phyloP scores from a whole-genome alignment of 2,113 vertebrate species.

The Ellobius talpinus region DNA sequence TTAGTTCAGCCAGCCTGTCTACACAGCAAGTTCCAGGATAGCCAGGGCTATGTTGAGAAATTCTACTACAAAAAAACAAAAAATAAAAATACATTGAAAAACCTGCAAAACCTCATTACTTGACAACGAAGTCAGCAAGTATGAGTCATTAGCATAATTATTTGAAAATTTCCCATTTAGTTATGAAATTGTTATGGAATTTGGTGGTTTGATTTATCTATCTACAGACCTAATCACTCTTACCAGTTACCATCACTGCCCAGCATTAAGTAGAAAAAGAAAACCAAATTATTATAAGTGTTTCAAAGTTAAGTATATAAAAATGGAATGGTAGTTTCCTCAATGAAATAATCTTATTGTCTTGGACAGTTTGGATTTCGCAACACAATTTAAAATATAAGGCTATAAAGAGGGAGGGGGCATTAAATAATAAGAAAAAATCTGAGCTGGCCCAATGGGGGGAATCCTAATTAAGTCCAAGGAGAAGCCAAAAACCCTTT shows the following conservation, averaged over 20 bases:
- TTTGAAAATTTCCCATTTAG: not conserved
- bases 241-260: not conserved
- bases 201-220: not conserved
- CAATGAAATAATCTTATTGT: slow-evolving; percentile 24
- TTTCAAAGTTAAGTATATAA: not conserved
- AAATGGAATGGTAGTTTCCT: not conserved
- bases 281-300: not conserved
- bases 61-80: not conserved
- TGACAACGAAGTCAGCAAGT: slow-evolving; percentile 2
- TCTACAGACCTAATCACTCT: not conserved
- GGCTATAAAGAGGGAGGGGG: not conserved
- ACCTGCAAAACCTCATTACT: not conserved
- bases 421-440: slow-evolving; percentile 29
- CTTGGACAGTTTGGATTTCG: not conserved
- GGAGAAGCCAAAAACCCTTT: not conserved
- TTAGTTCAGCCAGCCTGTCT: not conserved
- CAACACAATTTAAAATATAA: not conserved
- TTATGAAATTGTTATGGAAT: not conserved
- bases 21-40: not conserved
- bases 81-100: not conserved
- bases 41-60: not conserved
- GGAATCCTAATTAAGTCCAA: not conserved
- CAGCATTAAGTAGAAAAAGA: not conserved
- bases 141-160: not conserved
- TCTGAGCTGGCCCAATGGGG: not conserved